These are phyloP conservation scores for Cottus gobio DNA, from an alignment of 2,113 vertebrate species.

Conservation along the genomic window DNA sequence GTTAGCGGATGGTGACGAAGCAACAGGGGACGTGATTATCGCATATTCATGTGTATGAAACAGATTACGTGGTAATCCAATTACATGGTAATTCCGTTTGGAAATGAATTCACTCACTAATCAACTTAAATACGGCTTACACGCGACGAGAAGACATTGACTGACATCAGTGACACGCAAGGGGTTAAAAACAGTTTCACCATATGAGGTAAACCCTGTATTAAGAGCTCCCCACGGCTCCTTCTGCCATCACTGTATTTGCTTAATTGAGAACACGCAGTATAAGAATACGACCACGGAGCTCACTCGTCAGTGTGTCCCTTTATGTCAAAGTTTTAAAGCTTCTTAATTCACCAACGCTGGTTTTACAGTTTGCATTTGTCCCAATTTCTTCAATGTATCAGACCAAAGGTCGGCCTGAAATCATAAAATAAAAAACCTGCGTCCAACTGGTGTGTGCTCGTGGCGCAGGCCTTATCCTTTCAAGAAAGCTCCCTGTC, in stretches of 20 bases:
- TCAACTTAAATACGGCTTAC: slow-evolving; percentile 47
- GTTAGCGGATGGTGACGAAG: neutral
- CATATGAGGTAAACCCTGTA: neutral
- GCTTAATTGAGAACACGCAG: slow-evolving; percentile 1
- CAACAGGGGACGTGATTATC: slow-evolving; percentile 35
- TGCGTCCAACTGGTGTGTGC: neutral
- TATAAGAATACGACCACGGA: neutral
- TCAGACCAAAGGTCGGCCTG: neutral
- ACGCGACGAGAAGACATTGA: neutral
- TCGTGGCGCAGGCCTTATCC: neutral
- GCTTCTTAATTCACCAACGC: slow-evolving; percentile 6
- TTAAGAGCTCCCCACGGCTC: neutral
- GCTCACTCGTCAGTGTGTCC: slow-evolving; percentile 38
- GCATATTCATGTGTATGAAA: slow-evolving; percentile 37
- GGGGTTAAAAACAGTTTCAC: slow-evolving; percentile 3
- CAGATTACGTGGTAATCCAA: slow-evolving; percentile 46
- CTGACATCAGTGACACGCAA: neutral
- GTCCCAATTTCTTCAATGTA: slow-evolving; percentile 17
- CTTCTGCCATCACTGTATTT: neutral
- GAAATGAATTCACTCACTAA: slow-evolving; percentile 48
- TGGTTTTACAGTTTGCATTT: slow-evolving; percentile 33
- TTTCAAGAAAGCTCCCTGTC: slow-evolving; percentile 65
- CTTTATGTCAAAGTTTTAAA: slow-evolving; percentile 37
- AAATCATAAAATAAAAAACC: slow-evolving; percentile 10
- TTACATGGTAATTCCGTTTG: slow-evolving; percentile 43